Base-by-base conservation (phyloP, 2,113 vertebrate species). In the Sinocyclocheilus rhinocerous region DNA sequence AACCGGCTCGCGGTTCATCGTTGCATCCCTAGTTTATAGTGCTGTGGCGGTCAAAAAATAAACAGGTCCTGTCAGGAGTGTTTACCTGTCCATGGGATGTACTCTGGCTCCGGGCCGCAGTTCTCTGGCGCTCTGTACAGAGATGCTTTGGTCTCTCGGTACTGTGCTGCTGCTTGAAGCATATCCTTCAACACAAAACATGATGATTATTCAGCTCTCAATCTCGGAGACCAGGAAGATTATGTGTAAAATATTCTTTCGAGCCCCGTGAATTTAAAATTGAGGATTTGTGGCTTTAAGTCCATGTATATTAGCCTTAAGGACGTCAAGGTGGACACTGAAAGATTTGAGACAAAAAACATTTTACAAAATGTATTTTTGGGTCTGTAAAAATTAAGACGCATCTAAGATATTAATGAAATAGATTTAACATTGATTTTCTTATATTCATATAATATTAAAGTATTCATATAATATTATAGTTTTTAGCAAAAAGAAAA, bases 21-120 rank as follows among this genome's bases (percentile, higher is more conserved):
- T 13, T 52, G 5, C 50, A 16, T 52, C 50, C 4, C 50, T 52
- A 52, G 50, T 50, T 50, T 13, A 50, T 15, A 13, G 52, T 70
- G 24, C 67, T 36, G 10, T 29, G 9, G 24, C 26, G 6, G 16
- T 29, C 15, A 10, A n/a, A 42, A 20, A 18, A 13, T 10, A 24
- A 48, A 22, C 39, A 15, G 26, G 42, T 45, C 11, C 20, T 15
- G 10, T 22, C 9, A n/a, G 12, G 16, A 48, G 67, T 20, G 36
- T 4, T 20, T 86, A 99, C 98, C 98, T 92, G 98, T 99, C 98
- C 98, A 99, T 0, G 98, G 98, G 89, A 98, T 86, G 88, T 97
- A 97, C 87, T 99, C 98, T 0, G 97, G 97, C 72, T 99, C 97
- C 39, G 92, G 87, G 75, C 93, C 91, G 9, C 85, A 61, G 0